phyloP scores from a whole-genome alignment of 2,113 vertebrate genomes.

The Phodopus roborovskii region DNA sequence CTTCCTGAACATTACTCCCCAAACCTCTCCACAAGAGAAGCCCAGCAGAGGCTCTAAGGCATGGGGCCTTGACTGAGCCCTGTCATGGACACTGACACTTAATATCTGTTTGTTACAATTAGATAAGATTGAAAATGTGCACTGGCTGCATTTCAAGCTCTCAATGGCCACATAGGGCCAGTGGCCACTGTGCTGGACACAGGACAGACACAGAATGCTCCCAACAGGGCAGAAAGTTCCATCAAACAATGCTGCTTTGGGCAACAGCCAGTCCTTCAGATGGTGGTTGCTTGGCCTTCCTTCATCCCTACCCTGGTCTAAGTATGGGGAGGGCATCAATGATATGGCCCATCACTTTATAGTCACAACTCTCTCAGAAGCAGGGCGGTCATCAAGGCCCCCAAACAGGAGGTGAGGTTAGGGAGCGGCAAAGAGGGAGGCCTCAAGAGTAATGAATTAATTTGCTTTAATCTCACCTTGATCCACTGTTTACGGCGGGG shows the following conservation, averaged over 20 bases:
- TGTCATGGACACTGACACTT: not conserved
- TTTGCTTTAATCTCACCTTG: slow-evolving; percentile 90
- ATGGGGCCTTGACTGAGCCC: not conserved
- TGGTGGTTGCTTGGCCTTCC: accelerated
- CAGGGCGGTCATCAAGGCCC: not conserved
- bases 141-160: not conserved
- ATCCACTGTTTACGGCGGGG: slow-evolving; percentile 96
- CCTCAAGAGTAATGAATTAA: slow-evolving; percentile 79
- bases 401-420: not conserved
- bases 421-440: slow-evolving; percentile 49
- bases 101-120: not conserved
- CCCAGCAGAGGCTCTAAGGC: not conserved
- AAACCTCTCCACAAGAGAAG: not conserved
- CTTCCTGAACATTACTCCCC: not conserved
- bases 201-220: not conserved
- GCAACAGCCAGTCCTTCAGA: not conserved
- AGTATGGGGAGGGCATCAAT: accelerated
- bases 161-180: accelerated
- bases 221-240: not conserved
- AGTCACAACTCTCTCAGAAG: not conserved
- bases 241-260: not conserved
- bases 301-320: accelerated
- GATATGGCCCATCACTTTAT: accelerated
- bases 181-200: not conserved
- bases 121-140: not conserved